Base-by-base conservation (phyloP, 2,113 vertebrate genomes). In the Coturnix japonica region DNA sequence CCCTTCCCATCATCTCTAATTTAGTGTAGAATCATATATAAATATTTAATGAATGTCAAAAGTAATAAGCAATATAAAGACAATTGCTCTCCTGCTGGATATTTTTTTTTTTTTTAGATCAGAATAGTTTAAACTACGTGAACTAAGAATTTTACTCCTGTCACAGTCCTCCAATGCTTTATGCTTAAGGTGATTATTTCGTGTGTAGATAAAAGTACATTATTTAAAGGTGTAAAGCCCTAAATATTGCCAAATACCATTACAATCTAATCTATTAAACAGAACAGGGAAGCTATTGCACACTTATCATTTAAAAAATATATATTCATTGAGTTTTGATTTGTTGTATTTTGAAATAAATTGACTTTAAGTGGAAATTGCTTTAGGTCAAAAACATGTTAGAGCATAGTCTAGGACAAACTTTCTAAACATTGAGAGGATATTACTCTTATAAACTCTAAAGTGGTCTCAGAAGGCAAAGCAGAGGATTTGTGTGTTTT, bases 181-280 rank as follows among this genome's bases (percentile, higher is more conserved):
- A 44, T 15, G 4, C 37, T 76, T 11, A 35, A 39, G 26, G 31
- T 49, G 25, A 87, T 46, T 59, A 51, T 7, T 46, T 64, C 13
- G 22, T 33, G 21, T 0, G 0, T 20, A 89, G 44, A 2, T 37
- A 69, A 10, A 37, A 37, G 21, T 59, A 63, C 2, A 0, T 31
- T 17, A 75, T 28, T 21, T 53, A 57, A 23, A 66, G 39, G 10
- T 53, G 12, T 49, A 83, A 33, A 72, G 47, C 16, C 72, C 13
- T 0, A 0, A 63, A 20, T 78, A 64, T 22, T 39, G 39, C 20
- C 14, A 75, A 13, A 33, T 71, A 18, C 31, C 74, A 39, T 17
- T 67, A 83, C 90, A 85, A 79, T 22, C 7, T n/a, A 63, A 14
- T 28, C 60, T 8, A 53, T 63, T 61, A 46, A 69, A 66, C 5